Evolutionary conservation across 2,113 vertebrate species (phyloP).

Genomic region (Lepisosteus oculatus): DNA sequence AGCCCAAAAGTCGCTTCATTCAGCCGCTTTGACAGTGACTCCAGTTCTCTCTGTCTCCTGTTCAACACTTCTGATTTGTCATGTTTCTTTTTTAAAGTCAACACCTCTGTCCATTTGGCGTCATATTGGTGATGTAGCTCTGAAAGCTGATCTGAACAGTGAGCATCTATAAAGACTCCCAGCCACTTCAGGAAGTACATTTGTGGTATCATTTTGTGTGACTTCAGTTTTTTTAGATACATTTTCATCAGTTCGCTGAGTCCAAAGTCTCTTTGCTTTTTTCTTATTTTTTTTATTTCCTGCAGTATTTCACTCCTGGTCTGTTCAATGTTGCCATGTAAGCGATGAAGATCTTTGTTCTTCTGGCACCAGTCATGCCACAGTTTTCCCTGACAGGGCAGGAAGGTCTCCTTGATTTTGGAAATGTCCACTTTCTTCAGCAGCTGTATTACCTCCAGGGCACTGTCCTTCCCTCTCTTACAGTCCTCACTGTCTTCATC

Average conservation of each 20-base stretch:
- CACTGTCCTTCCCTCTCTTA: conserved; percentile 39
- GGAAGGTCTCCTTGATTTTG: conserved; percentile 44
- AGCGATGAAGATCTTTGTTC: conserved; percentile 54
- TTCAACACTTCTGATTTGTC: conserved; percentile 24
- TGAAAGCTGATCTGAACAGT: conserved; percentile 34
- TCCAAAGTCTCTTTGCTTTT: conserved; percentile 36
- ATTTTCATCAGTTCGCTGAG: conserved; percentile 17
- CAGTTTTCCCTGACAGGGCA: conserved; percentile 46
- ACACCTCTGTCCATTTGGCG: conserved; percentile 42
- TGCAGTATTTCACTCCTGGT: conserved; percentile 47
- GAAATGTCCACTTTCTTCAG: conserved; percentile 39
- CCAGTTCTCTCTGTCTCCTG: conserved; percentile 33
- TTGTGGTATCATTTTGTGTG: conserved; percentile 30
- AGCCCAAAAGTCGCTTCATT: conserved; percentile 50
- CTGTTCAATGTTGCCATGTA: conserved; percentile 52
- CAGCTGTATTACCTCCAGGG: conserved; percentile 24
- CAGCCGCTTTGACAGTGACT: conserved; percentile 43
- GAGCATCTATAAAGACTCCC: conserved; percentile 40
- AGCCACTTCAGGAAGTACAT: conserved; percentile 63
- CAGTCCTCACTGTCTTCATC: conserved; percentile 46
- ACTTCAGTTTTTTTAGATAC: conserved; percentile 34
- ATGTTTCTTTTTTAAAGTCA: conserved; percentile 35
- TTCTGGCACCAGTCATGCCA: conserved; percentile 55
- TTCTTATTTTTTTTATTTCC: conserved; percentile 45
- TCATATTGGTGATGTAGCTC: conserved; percentile 42